Percentiles rank a stretch among this genome's conserved stretches.
Evolutionary conservation across 2,797 vertebrate genomes (phyloP).

Genomic region (Myotis myotis): DNA sequence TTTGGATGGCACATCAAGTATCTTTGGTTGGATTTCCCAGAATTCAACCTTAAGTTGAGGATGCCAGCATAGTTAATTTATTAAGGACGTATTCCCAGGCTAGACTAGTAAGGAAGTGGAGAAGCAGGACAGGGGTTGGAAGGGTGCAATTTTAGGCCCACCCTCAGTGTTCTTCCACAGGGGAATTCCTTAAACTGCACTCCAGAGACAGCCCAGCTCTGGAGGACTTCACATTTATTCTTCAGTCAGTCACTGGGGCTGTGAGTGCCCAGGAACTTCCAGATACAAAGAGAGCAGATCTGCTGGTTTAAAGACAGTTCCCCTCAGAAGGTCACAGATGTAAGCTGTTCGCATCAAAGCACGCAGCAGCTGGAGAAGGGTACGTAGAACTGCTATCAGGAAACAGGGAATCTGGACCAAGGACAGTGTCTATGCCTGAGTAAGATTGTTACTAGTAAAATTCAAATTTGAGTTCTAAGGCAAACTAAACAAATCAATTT

Average conservation of each 20-base stretch:
- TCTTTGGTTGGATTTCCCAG: background rate
- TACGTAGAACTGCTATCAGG: background rate
- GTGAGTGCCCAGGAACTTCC: background rate
- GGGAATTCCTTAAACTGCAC: background rate
- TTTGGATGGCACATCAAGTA: background rate
- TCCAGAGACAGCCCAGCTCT: background rate
- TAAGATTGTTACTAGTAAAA: background rate
- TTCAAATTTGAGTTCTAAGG: background rate
- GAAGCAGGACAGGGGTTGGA: background rate
- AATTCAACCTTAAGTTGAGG: background rate
- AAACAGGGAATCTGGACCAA: background rate
- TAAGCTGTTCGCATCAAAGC: background rate
- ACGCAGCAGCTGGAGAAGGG: background rate
- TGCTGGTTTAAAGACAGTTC: background rate
- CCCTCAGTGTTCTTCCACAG: background rate
- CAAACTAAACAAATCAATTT: background rate
- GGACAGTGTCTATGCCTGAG: background rate
- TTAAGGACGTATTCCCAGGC: background rate
- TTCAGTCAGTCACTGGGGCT: background rate
- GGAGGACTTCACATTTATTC: background rate
- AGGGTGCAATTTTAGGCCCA: background rate
- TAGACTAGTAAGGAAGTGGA: background rate
- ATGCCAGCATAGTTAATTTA: background rate
- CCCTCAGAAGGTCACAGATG: background rate
- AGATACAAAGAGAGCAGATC: background rate